These are phyloP conservation scores for Drosophila orena DNA, from an alignment of 1,140 invertebrate genomes.

Conservation along the genomic window DNA sequence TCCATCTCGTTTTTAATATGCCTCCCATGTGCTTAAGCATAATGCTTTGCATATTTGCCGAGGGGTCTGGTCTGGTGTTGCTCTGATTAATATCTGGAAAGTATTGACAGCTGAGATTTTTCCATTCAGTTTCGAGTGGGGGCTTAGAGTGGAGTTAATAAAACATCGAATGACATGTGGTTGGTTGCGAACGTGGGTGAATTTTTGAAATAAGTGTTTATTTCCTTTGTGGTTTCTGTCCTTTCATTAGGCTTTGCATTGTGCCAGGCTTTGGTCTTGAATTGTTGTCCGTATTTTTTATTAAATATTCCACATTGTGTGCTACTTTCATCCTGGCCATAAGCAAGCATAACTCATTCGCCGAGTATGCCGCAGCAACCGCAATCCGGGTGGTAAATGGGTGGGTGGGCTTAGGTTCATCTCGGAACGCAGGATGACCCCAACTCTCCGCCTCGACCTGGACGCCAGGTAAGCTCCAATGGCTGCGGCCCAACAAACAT, in stretches of 20 bases:
- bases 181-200: constrained; percentile 56
- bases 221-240: constrained; percentile 25
- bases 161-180: constrained; percentile 72
- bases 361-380: constrained; percentile 52
- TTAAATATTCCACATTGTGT: constrained; percentile 52
- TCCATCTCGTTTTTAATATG: constrained; percentile 68
- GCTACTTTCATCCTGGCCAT: constrained; percentile 30
- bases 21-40: constrained; percentile 58
- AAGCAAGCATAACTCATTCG: constrained; percentile 68
- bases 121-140: constrained; percentile 20
- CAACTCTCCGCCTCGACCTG: constrained; percentile 18
- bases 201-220: constrained; percentile 31
- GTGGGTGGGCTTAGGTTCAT: background rate
- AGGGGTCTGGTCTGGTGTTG: background rate
- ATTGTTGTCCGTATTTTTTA: constrained; percentile 50
- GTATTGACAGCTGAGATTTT: constrained; percentile 80
- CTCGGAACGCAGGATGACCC: constrained; percentile 22
- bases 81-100: constrained; percentile 77
- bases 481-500: constrained; percentile 64
- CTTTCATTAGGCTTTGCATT: constrained; percentile 19
- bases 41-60: constrained; percentile 57
- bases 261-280: constrained; percentile 39
- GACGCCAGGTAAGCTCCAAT: constrained; percentile 22
- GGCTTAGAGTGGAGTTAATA: constrained; percentile 64
- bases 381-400: constrained; percentile 22